Percentiles rank a stretch among this genome's conserved stretches.
phyloP scores from a whole-genome alignment of 2,797 vertebrate genomes.

The Helicolenus hilgendorfi region DNA sequence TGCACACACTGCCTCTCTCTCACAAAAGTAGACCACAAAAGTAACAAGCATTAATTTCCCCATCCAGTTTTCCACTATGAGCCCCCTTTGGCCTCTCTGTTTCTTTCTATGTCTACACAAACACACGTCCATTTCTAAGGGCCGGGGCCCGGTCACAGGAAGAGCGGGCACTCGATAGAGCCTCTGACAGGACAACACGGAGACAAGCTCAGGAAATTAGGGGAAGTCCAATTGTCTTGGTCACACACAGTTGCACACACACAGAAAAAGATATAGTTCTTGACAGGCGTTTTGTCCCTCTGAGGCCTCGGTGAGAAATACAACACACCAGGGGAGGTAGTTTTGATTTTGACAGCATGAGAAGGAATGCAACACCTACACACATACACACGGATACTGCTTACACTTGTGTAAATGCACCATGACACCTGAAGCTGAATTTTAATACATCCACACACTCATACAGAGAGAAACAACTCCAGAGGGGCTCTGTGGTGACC shows the following conservation, averaged over 20 bases:
- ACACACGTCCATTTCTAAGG: slow-evolving; percentile 18
- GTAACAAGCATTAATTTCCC: not conserved
- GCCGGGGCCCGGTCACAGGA: slow-evolving; percentile 65
- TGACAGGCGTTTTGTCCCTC: not conserved
- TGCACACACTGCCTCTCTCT: not conserved
- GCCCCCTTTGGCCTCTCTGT: not conserved
- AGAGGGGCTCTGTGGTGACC: slow-evolving; percentile 47
- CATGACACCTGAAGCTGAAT: slow-evolving; percentile 26
- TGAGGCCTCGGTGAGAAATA: not conserved
- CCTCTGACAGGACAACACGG: slow-evolving; percentile 28
- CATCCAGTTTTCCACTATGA: not conserved
- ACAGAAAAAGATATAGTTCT: not conserved
- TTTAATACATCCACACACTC: slow-evolving; percentile 14
- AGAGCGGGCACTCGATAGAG: slow-evolving; percentile 42
- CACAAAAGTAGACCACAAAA: not conserved
- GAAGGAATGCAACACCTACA: not conserved
- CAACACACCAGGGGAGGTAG: not conserved
- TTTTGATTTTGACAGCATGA: slow-evolving; percentile 17
- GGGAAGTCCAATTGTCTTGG: slow-evolving; percentile 66
- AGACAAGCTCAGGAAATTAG: slow-evolving; percentile 42
- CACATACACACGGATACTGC: not conserved
- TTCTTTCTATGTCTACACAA: not conserved
- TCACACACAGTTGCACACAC: not conserved
- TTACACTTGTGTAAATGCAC: not conserved
- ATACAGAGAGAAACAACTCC: slow-evolving; percentile 16